Base-by-base conservation (phyloP, 2,888 invertebrate genomes). In the Troides aeacus region DNA sequence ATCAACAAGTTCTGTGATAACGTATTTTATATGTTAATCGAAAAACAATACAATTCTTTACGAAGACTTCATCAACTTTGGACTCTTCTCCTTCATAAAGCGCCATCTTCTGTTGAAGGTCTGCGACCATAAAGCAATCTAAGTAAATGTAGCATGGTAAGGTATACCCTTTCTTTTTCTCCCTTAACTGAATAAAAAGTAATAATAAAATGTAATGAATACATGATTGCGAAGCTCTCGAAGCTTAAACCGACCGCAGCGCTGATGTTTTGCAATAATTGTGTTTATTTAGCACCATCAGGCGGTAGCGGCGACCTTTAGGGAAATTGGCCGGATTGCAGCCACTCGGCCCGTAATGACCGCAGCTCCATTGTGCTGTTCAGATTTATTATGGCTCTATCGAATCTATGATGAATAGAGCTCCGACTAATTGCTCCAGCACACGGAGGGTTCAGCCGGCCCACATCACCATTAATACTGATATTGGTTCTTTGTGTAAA, bases 241-340 rank as follows among this genome's bases (percentile, higher is more conserved):
- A 1, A 2, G 18, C 50, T 50, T 50, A 1, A 17, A 50, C 3
- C 50, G 2, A 50, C 10, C 50, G 17, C 17, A 53, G 62, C 58
- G 61, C 62, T 71, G 65, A 73, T 73, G 73, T 84, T 80, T 82
- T 81, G 83, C 75, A 84, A 84, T 84, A 83, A 84, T 81, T 83
- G 79, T 84, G 80, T 84, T 81, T 82, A 81, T 82, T 83, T 79
- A 80, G 78, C 77, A 73, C 75, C 78, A 76, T 75, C 68, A 76
- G 75, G 74, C 72, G 72, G 79, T 77, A 76, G 78, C 76, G 73
- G 74, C 77, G 81, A 84, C 84, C 84, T 84, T 84, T 84, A 70
- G 77, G 78, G 81, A 81, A 83, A 84, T 83, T 80, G 74, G 76
- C 60, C 66, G 59, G 68, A 68, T 73, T 74, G 68, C 72, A 36